Conservation (phyloP, 1,140 invertebrate species). For the Ceratitis capitata region DNA sequence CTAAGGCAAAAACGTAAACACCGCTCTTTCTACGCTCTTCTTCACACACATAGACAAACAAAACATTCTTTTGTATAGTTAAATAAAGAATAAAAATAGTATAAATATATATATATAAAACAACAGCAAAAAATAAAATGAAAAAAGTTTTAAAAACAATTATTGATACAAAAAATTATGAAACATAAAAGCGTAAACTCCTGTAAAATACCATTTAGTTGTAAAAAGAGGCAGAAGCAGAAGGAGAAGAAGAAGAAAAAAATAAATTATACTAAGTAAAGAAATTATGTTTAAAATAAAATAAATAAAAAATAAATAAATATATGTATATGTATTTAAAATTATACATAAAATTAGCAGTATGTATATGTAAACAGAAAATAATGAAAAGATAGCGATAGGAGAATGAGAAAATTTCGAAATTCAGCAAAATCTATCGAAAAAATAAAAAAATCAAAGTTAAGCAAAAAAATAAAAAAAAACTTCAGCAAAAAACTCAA, state of each 20-base stretch:
- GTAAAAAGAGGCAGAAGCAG: neutral
- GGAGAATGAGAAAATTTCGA: neutral
- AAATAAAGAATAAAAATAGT: conserved; percentile 11
- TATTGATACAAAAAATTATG: neutral
- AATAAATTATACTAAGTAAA: neutral
- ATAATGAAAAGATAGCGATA: conserved; percentile 30
- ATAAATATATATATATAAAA: neutral
- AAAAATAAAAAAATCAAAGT: conserved; percentile 11
- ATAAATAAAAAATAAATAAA: neutral
- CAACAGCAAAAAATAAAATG: neutral
- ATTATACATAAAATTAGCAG: neutral
- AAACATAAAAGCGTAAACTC: neutral
- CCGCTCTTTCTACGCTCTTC: conserved; percentile 35
- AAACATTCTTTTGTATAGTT: conserved; percentile 37
- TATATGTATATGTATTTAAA: neutral
- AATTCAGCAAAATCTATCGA: conserved; percentile 34
- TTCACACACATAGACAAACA: too few species aligned
- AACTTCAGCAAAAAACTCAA: neutral
- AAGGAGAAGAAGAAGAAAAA: neutral
- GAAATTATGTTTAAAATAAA: conserved; percentile 13
- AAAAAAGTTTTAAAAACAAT: neutral
- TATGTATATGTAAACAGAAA: neutral
- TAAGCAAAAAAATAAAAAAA: neutral
- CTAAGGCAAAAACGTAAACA: conserved; percentile 22
- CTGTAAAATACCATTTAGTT: conserved; percentile 37